Conservation (phyloP, 35 echinoderm and acorn worm genomes). For the Lytechinus variegatus region DNA sequence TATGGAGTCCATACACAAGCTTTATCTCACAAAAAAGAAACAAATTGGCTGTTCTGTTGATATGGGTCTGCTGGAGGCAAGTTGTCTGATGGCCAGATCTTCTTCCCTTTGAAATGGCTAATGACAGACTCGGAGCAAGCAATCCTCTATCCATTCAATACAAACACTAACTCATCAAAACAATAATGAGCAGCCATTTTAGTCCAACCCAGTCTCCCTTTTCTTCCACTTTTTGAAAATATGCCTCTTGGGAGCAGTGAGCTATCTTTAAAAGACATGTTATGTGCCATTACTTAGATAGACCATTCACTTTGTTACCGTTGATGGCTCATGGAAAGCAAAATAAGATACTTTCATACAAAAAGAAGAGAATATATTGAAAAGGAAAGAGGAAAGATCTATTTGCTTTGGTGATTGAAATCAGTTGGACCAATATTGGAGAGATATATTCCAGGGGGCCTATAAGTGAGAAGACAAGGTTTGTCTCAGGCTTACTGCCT, state of each 20-base stretch:
- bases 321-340: background rate
- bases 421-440: background rate
- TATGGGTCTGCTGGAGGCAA: background rate
- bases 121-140: background rate
- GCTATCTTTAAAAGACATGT: background rate
- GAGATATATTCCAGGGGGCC: background rate
- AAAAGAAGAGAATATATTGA: background rate
- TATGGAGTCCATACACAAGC: background rate
- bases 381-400: background rate
- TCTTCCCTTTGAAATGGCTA: background rate
- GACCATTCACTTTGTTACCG: background rate
- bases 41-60: background rate
- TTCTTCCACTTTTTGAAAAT: background rate
- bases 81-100: background rate
- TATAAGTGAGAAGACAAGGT: background rate
- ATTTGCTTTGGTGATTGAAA: background rate
- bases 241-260: background rate
- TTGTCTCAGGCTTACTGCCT: background rate
- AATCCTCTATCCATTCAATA: background rate
- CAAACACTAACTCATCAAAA: background rate
- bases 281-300: background rate
- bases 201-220: background rate
- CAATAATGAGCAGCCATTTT: background rate
- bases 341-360: background rate
- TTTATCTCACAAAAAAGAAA: conserved; percentile 2